These are phyloP conservation scores for Ctena decussata DNA, from an alignment of 2,888 invertebrate genomes.

Conservation along the genomic window DNA sequence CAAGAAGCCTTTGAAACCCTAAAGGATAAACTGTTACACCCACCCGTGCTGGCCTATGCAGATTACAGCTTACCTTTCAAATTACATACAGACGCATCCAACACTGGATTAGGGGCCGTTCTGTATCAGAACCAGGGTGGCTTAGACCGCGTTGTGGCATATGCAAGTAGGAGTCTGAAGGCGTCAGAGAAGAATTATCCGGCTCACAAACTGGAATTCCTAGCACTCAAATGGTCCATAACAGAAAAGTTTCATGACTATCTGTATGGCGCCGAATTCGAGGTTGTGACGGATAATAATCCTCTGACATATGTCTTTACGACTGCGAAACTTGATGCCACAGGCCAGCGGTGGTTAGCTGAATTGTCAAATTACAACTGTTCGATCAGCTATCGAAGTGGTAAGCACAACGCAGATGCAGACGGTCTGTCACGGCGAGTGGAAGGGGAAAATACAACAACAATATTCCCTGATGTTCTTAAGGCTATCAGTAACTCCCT, in stretches of 20 bases:
- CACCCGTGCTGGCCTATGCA: not conserved
- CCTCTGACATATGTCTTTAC: not conserved
- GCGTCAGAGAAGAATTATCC: not conserved
- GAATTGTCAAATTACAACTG: not conserved
- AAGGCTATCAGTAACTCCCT: not conserved
- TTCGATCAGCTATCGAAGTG: not conserved
- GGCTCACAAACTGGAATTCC: not conserved
- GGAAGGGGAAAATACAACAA: not conserved
- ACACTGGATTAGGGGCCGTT: not conserved
- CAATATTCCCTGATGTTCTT: not conserved
- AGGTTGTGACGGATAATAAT: not conserved
- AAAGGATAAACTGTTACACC: not conserved
- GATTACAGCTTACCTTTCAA: not conserved
- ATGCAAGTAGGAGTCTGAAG: not conserved
- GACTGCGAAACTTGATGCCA: not conserved
- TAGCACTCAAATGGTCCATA: not conserved
- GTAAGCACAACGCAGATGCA: not conserved
- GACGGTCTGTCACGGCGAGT: not conserved
- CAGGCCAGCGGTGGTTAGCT: not conserved
- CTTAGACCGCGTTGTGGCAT: not conserved
- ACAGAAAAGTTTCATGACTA: not conserved
- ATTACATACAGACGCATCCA: not conserved
- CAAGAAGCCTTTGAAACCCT: not conserved
- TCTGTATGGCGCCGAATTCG: not conserved
- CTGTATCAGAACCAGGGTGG: not conserved